Conservation (phyloP, 2,113 vertebrate species). For the Solenodon paradoxus region DNA sequence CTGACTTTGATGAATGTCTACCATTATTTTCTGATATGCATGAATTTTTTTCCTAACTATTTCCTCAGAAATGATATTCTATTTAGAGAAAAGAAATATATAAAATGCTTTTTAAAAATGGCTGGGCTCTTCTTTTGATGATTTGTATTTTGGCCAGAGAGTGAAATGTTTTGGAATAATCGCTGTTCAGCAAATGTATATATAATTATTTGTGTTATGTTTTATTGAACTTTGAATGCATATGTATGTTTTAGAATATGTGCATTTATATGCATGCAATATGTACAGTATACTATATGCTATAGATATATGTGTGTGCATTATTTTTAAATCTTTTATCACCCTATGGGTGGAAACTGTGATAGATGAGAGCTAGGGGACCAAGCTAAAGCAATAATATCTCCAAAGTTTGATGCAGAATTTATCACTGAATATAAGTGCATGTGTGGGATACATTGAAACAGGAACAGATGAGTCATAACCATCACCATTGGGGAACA, state of each 20-base stretch:
- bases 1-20: conserved; percentile 77
- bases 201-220: not conserved
- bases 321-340: not conserved
- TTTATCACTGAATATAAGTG: not conserved
- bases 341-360: not conserved
- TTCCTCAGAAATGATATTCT: conserved; percentile 59
- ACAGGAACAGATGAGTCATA: not conserved
- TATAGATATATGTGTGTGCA: not conserved
- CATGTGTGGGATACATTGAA: accelerated
- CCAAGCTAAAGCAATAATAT: not conserved
- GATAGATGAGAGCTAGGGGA: not conserved
- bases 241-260: too few species aligned
- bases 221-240: not conserved
- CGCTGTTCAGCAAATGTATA: too few species aligned
- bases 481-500: not conserved
- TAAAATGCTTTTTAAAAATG: not conserved
- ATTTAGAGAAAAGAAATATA: not conserved
- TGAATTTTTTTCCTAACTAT: conserved; percentile 73
- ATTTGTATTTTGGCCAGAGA: not conserved
- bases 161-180: not conserved
- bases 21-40: conserved; percentile 72
- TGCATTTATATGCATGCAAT: too few species aligned
- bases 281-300: not conserved
- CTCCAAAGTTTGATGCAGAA: not conserved
- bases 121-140: not conserved